phyloP scores from a whole-genome alignment of 2,797 vertebrate species.

The Neomorphus geoffroyi region DNA sequence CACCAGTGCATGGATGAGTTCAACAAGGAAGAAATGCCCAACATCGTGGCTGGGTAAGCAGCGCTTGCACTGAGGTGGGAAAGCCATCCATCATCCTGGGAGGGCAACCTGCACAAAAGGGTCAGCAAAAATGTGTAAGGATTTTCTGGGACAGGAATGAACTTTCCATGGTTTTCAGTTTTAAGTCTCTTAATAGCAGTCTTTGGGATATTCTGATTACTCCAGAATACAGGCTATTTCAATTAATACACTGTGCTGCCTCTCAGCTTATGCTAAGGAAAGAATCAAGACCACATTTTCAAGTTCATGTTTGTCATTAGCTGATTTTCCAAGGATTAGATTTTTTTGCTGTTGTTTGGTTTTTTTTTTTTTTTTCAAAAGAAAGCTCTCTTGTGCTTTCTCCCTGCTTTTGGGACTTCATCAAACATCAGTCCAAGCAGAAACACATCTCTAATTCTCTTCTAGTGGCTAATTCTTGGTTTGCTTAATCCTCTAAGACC shows the following conservation, averaged over 20 bases:
- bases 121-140: not conserved
- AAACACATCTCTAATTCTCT: conserved; percentile 30
- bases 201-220: not conserved
- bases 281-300: not conserved
- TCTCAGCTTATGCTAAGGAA: not conserved
- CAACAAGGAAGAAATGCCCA: conserved; percentile 57
- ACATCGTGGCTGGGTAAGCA: conserved; percentile 53
- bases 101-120: not conserved
- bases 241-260: not conserved
- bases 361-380: not conserved
- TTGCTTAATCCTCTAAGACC: conserved; percentile 38
- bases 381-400: conserved; percentile 3
- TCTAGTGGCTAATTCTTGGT: not conserved
- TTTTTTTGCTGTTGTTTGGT: not conserved
- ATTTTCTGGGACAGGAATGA: not conserved
- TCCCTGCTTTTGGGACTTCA: not conserved
- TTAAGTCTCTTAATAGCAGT: not conserved
- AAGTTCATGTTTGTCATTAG: conserved; percentile 2
- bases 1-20: conserved; percentile 70
- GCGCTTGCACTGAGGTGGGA: fast-evolving
- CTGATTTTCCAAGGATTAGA: conserved; percentile 31
- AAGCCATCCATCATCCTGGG: not conserved
- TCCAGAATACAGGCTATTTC: not conserved
- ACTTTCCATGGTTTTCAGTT: not conserved
- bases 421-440: not conserved